Evolutionary conservation across 2,113 vertebrate genomes (phyloP).

Genomic region (Uria lomvia): DNA sequence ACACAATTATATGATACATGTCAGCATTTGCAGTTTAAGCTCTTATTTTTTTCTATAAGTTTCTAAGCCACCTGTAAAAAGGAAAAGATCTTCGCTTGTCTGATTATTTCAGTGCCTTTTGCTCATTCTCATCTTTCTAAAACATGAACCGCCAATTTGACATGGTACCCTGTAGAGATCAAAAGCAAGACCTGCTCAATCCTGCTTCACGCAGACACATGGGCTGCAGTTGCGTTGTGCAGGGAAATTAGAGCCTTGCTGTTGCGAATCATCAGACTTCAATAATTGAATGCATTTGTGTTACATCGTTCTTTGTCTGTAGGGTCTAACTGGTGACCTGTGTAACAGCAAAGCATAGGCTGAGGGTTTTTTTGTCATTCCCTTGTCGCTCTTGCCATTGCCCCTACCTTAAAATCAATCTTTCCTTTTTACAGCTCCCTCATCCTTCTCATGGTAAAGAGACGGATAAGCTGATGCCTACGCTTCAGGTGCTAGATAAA

Average conservation of each 20-base stretch:
- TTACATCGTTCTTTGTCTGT: not conserved
- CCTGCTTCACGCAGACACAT: not conserved
- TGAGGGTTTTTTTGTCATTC: not conserved
- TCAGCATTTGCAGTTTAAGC: not conserved
- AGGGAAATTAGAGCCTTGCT: not conserved
- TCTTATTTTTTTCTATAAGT: not conserved
- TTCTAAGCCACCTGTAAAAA: not conserved
- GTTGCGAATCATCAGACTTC: not conserved
- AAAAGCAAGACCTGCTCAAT: not conserved
- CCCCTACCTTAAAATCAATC: not conserved
- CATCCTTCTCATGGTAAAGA: accelerated
- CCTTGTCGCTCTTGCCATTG: not conserved
- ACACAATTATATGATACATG: accelerated
- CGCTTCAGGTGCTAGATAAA: accelerated
- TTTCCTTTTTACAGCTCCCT: not conserved
- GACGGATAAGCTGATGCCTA: accelerated
- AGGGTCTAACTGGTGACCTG: not conserved
- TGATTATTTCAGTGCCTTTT: not conserved
- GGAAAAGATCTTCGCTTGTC: accelerated
- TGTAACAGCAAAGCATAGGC: not conserved
- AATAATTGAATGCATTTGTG: too few species aligned
- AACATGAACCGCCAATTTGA: not conserved
- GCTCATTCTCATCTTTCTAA: not conserved
- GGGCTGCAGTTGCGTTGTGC: accelerated
- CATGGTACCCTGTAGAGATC: accelerated